phyloP scores from a whole-genome alignment of 1,140 invertebrate species.

The Eupeodes corollae region DNA sequence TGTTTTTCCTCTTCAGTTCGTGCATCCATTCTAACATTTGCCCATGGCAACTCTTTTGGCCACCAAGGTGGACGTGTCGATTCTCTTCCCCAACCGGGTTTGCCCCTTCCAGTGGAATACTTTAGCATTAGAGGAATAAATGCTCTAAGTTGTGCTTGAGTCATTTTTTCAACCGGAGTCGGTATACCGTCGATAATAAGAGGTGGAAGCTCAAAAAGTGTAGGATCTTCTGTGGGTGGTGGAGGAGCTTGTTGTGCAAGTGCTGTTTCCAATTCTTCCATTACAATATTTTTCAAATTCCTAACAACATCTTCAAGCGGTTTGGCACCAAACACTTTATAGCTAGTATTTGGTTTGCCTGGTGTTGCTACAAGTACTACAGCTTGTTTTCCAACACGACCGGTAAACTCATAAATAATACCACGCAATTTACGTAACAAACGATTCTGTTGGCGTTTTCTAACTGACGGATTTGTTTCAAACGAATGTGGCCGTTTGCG shows the following conservation, averaged over 20 bases:
- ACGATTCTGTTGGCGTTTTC: conserved; percentile 92
- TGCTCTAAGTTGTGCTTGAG: conserved; percentile 88
- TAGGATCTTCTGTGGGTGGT: conserved; percentile 80
- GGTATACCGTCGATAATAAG: conserved; percentile 95
- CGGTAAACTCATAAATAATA: conserved; percentile 96
- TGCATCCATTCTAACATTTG: conserved; percentile 95
- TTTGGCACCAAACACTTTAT: conserved; percentile 94
- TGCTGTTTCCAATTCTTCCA: conserved; percentile 88
- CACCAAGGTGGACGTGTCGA: conserved; percentile 93
- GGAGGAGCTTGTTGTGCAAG: conserved; percentile 89
- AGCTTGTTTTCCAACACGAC: conserved; percentile 93
- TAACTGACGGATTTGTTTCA: conserved; percentile 94
- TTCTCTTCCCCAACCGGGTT: conserved; percentile 94
- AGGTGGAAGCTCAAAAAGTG: conserved; percentile 87
- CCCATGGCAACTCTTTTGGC: conserved; percentile 95
- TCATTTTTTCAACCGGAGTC: conserved; percentile 98
- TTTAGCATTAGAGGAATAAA: conserved; percentile 98
- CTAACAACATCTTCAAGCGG: conserved; percentile 92
- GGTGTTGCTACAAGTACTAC: conserved; percentile 91
- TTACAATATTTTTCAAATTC: conserved; percentile 78
- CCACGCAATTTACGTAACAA: conserved; percentile 79
- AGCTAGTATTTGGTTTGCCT: conserved; percentile 90
- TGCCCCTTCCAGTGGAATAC: conserved; percentile 90
- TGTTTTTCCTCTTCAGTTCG: conserved; percentile 93
- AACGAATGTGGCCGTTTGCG: conserved; percentile 91